Conservation (phyloP, 1,140 invertebrate genomes). For the Paraescarpia echinospica region DNA sequence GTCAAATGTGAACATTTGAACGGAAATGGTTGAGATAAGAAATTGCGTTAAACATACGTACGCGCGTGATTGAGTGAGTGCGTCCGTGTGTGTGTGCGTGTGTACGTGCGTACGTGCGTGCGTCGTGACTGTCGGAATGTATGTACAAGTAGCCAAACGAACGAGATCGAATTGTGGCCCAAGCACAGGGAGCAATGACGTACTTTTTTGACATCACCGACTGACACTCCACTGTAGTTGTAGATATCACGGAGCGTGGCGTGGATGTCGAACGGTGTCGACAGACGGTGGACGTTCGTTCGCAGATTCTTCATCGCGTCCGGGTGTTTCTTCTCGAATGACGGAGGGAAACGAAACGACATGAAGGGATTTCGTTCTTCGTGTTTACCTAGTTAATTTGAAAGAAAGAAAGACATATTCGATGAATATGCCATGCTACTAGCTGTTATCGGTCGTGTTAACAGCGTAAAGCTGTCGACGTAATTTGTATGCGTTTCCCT, state of each 20-base stretch:
- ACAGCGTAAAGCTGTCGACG: too few species aligned
- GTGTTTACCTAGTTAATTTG: slow-evolving; percentile 67
- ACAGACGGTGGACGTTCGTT: slow-evolving; percentile 65
- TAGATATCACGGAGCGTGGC: slow-evolving; percentile 71
- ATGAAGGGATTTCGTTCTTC: slow-evolving; percentile 88
- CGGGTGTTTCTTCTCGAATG: slow-evolving; percentile 68
- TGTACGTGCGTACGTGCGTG: slow-evolving; percentile 72
- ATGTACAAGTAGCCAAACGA: not conserved
- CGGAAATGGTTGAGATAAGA: too few species aligned
- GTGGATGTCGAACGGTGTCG: slow-evolving; percentile 82
- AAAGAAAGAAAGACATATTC: not conserved
- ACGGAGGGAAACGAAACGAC: slow-evolving; percentile 78
- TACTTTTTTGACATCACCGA: slow-evolving; percentile 68
- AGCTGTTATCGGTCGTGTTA: too few species aligned
- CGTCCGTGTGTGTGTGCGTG: slow-evolving; percentile 63
- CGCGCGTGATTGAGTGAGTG: slow-evolving; percentile 33
- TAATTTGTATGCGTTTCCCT: too few species aligned
- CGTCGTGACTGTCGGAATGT: slow-evolving; percentile 56
- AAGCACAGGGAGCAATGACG: not conserved
- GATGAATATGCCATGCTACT: too few species aligned
- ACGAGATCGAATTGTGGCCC: not conserved
- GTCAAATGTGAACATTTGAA: too few species aligned
- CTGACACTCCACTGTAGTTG: slow-evolving; percentile 36
- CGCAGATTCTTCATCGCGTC: slow-evolving; percentile 44
- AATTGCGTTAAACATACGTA: slow-evolving; percentile 31